Conservation (phyloP, 2,797 vertebrate species). For the Acomys russatus region DNA sequence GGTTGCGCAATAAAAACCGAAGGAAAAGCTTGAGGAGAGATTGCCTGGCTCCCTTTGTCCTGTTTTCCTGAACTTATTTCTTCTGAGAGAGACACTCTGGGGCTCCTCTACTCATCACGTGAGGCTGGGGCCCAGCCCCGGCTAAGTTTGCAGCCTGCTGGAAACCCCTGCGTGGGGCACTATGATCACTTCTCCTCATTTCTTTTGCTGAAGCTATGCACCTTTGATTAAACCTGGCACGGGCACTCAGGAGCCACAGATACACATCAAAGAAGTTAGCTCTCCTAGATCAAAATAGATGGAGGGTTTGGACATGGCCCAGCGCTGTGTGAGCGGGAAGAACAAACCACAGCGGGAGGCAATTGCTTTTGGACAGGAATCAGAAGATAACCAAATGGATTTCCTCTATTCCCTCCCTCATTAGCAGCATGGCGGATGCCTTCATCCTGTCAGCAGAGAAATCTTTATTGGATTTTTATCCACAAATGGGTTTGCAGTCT, state of each 20-base stretch:
- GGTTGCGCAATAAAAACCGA: not conserved
- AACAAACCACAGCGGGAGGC: slow-evolving; percentile 85
- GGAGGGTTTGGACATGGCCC: slow-evolving; percentile 88
- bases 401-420: slow-evolving; percentile 83
- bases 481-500: slow-evolving; percentile 9
- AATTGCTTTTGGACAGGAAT: slow-evolving; percentile 87
- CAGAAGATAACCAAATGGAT: slow-evolving; percentile 87
- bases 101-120: slow-evolving; percentile 72
- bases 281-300: slow-evolving; percentile 89
- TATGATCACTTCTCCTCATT: slow-evolving; percentile 86
- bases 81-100: slow-evolving; percentile 67
- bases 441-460: slow-evolving; percentile 67
- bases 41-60: slow-evolving; percentile 71
- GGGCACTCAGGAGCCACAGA: slow-evolving; percentile 88
- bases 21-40: slow-evolving; percentile 49
- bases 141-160: slow-evolving; percentile 77
- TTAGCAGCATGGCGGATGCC: slow-evolving; percentile 75
- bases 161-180: slow-evolving; percentile 80
- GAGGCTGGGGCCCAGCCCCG: not conserved
- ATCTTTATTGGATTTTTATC: slow-evolving; percentile 63
- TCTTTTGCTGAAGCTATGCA: slow-evolving; percentile 87
- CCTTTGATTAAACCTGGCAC: slow-evolving; percentile 90
- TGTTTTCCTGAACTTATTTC: slow-evolving; percentile 80
- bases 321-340: slow-evolving; percentile 86
- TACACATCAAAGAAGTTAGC: slow-evolving; percentile 86